phyloP scores from a whole-genome alignment of 1,140 invertebrate genomes.

The Tetragonula clypearis region DNA sequence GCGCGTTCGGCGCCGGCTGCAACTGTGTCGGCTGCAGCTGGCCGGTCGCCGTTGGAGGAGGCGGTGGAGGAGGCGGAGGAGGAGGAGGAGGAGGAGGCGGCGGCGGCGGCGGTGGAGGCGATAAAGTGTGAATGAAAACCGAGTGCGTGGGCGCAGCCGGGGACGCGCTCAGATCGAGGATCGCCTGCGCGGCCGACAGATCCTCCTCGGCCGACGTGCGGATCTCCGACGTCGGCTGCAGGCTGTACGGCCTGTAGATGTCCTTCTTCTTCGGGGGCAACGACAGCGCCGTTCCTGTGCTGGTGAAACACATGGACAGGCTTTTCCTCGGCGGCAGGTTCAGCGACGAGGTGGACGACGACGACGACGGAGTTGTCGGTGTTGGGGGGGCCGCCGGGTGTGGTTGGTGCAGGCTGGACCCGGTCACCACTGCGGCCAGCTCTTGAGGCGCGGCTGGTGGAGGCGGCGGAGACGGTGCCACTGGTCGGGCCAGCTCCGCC shows the following conservation, averaged over 20 bases:
- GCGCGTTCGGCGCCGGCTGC: conserved; percentile 52
- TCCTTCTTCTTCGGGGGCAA: conserved; percentile 94
- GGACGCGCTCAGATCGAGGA: conserved; percentile 92
- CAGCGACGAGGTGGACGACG: conserved; percentile 51
- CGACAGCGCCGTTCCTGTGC: conserved; percentile 90
- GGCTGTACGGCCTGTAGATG: conserved; percentile 92
- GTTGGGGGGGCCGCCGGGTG: conserved; percentile 70
- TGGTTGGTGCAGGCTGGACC: conserved; percentile 56
- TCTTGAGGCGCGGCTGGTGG: conserved; percentile 55
- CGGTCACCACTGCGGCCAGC: conserved; percentile 50
- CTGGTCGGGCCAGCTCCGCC: conserved; percentile 79
- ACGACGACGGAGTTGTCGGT: conserved; percentile 70
- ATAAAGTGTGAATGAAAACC: conserved; percentile 78
- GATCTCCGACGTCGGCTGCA: conserved; percentile 85
- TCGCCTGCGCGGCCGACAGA: conserved; percentile 91
- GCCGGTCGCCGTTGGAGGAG: neutral
- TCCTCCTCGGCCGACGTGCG: conserved; percentile 89
- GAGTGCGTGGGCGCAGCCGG: conserved; percentile 85
- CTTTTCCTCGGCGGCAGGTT: conserved; percentile 84
- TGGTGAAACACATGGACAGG: conserved; percentile 90
- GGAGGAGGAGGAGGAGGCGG: conserved; percentile 82
- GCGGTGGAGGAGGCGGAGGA: conserved; percentile 50
- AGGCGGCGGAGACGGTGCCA: conserved; percentile 61
- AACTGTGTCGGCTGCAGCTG: conserved; percentile 35
- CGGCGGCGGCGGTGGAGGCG: conserved; percentile 82